Conservation (phyloP, 2,888 invertebrate genomes). For the Andrena dorsata region DNA sequence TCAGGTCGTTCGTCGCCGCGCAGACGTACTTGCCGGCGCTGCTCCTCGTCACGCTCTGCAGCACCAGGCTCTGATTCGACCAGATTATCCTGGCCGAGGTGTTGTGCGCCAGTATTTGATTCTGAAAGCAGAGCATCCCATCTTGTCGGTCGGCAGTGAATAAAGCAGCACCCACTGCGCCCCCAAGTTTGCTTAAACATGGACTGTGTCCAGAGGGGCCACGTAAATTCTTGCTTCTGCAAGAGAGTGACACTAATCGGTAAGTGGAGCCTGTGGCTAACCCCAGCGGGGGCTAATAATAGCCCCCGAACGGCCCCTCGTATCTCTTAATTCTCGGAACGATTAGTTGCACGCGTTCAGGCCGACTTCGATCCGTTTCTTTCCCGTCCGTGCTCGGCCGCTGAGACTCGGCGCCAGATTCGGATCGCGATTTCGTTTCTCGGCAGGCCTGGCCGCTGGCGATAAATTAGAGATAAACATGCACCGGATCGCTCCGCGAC, state of each 20-base stretch:
- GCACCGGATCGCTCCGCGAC: neutral
- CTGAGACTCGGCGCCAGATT: conserved; percentile 19
- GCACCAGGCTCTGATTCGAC: conserved; percentile 96
- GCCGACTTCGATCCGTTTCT: conserved; percentile 19
- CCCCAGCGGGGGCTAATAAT: too few species aligned
- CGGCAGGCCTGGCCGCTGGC: conserved; percentile 50
- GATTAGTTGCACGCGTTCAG: conserved; percentile 23
- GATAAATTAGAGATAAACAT: conserved; percentile 61
- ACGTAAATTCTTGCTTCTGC: too few species aligned
- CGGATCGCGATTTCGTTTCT: conserved; percentile 59
- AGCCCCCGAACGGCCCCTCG: neutral
- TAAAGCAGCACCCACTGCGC: neutral
- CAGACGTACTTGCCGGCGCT: conserved; percentile 95
- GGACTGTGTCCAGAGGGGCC: too few species aligned
- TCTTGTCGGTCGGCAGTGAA: neutral
- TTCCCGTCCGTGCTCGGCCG: conserved; percentile 11
- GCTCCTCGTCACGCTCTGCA: conserved; percentile 94
- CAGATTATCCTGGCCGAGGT: conserved; percentile 94
- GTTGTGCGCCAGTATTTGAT: conserved; percentile 91
- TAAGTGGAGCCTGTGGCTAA: too few species aligned
- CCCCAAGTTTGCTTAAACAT: too few species aligned
- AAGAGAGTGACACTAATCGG: too few species aligned
- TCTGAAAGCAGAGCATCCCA: conserved; percentile 56
- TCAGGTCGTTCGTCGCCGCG: conserved; percentile 94
- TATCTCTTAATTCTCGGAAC: neutral